These are phyloP conservation scores for Epinotia demarniana DNA, from an alignment of 2,888 invertebrate genomes.

Conservation along the genomic window DNA sequence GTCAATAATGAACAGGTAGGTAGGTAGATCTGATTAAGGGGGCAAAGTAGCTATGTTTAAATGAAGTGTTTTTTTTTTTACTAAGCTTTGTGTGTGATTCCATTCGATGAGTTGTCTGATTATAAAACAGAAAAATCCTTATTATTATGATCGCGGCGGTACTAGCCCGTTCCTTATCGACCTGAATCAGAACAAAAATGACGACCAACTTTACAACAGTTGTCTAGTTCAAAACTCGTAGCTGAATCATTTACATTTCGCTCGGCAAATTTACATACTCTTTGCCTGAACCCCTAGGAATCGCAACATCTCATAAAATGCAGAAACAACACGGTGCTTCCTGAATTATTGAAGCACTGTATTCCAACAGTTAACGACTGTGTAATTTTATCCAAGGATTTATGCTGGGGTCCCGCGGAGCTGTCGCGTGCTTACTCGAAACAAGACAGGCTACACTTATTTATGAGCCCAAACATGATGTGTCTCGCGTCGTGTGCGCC, in stretches of 20 bases:
- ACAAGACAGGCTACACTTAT: constrained; percentile 43
- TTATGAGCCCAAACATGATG: constrained; percentile 45
- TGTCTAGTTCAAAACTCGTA: constrained; percentile 47
- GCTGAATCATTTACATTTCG: constrained; percentile 66
- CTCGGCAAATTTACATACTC: constrained; percentile 70
- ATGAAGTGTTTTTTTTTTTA: too few species aligned
- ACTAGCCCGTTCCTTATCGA: neutral
- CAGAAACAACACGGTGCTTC: constrained; percentile 60
- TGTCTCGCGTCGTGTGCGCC: constrained; percentile 23
- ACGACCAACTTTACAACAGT: constrained; percentile 43
- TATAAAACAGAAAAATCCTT: neutral
- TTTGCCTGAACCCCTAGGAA: constrained; percentile 58
- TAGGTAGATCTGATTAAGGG: too few species aligned
- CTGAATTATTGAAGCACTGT: constrained; percentile 67
- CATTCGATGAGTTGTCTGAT: too few species aligned
- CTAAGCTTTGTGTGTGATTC: too few species aligned
- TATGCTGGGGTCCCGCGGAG: constrained; percentile 46
- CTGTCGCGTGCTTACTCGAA: constrained; percentile 19
- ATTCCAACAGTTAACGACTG: constrained; percentile 60
- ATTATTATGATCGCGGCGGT: neutral
- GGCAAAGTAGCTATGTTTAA: too few species aligned
- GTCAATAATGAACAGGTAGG: too few species aligned
- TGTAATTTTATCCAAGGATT: constrained; percentile 53
- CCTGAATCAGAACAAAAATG: constrained; percentile 44
- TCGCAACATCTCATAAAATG: constrained; percentile 65